These are phyloP conservation scores for Campoplex capitator DNA, from an alignment of 2,888 invertebrate species.

Conservation along the genomic window DNA sequence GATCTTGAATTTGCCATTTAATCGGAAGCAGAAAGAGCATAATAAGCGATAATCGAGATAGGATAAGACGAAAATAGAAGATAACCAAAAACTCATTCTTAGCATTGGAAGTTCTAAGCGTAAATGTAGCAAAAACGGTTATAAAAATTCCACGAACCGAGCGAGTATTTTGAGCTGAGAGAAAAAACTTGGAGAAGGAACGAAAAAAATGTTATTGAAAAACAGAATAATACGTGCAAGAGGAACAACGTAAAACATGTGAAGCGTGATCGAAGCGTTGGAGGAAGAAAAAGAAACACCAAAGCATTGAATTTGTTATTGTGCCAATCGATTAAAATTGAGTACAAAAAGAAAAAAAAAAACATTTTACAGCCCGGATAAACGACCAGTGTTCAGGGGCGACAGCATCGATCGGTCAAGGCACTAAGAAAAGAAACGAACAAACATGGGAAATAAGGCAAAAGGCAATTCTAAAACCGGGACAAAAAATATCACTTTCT, in stretches of 20 bases:
- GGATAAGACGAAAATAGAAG: conserved; percentile 73
- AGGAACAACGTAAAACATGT: not conserved
- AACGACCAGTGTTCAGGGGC: conserved; percentile 23
- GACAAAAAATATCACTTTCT: conserved; percentile 39
- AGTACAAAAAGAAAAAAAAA: conserved; percentile 43
- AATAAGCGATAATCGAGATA: conserved; percentile 75
- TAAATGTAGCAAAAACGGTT: conserved; percentile 67
- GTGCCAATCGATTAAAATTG: conserved; percentile 47
- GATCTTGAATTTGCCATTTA: conserved; percentile 15
- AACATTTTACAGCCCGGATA: conserved; percentile 27
- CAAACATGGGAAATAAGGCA: not conserved
- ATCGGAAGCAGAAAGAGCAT: conserved; percentile 65
- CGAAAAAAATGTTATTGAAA: conserved; percentile 7
- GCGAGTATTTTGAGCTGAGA: conserved; percentile 56
- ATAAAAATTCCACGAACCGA: conserved; percentile 57
- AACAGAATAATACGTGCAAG: conserved; percentile 1
- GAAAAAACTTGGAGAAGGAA: conserved; percentile 61
- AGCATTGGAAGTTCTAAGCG: conserved; percentile 61
- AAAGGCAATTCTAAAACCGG: conserved; percentile 58
- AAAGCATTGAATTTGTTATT: conserved; percentile 54
- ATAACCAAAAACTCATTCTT: conserved; percentile 68
- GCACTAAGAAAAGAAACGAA: conserved; percentile 42
- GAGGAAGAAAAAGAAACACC: conserved; percentile 24
- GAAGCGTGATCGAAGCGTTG: not conserved
- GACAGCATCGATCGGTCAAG: conserved; percentile 32